Conservation (phyloP, 2,113 vertebrate species). For the Sisor rabdophorus region DNA sequence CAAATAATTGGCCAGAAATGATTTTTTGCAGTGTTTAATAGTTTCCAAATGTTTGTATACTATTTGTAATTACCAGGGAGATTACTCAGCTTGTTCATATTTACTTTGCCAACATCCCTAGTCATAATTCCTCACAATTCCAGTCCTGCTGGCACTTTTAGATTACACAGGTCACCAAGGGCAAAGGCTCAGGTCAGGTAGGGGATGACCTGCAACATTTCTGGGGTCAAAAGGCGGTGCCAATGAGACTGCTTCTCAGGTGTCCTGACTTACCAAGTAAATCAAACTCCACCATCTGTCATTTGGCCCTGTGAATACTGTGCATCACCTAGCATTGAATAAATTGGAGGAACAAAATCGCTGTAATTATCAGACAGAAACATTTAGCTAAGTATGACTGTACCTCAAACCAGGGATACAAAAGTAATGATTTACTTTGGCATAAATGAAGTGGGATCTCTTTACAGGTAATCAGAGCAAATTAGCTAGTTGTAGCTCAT, state of each 20-base stretch:
- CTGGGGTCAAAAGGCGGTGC: slow-evolving; percentile 28
- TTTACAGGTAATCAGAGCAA: not conserved
- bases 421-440: not conserved
- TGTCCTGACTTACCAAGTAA: slow-evolving; percentile 27
- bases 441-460: no score
- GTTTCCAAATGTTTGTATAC: not conserved
- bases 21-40: no score
- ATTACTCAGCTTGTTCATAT: slow-evolving; percentile 70
- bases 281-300: slow-evolving; percentile 5
- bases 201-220: slow-evolving; percentile 59
- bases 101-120: slow-evolving; percentile 68
- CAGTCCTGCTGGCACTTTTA: slow-evolving; percentile 64
- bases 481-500: not conserved
- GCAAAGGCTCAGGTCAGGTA: slow-evolving; percentile 60
- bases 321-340: not conserved
- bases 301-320: not conserved
- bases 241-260: slow-evolving; percentile 17
- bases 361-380: not conserved
- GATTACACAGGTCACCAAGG: slow-evolving; percentile 58
- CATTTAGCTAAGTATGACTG: not conserved
- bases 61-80: slow-evolving; percentile 46
- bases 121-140: slow-evolving; percentile 70
- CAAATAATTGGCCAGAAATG: no score
- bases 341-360: not conserved
- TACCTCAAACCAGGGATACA: not conserved